Percentiles rank a stretch among this genome's conserved stretches.
These are phyloP conservation scores for Sciurus niger DNA, from an alignment of 2,113 vertebrate species.

Conservation along the genomic window DNA sequence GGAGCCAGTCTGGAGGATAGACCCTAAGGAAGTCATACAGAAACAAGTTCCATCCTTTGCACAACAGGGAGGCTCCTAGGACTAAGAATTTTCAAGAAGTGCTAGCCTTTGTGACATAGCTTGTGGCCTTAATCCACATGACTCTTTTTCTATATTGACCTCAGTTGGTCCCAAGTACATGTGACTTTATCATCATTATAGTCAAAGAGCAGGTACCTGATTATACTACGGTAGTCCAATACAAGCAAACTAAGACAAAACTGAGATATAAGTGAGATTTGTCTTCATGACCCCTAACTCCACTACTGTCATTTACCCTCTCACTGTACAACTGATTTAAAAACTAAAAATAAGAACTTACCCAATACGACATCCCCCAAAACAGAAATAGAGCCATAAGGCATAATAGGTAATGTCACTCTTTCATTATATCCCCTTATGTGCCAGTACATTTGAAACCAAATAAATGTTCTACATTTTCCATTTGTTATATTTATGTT, in stretches of 20 bases:
- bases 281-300: not conserved
- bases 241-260: not conserved
- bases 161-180: not conserved
- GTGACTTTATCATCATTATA: not conserved
- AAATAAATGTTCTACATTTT: constrained; percentile 36
- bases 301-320: not conserved
- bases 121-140: not conserved
- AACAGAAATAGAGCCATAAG: not conserved
- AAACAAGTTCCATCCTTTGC: not conserved
- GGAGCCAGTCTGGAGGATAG: not conserved
- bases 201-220: not conserved
- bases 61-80: not conserved
- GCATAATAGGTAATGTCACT: not conserved
- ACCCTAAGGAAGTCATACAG: not conserved
- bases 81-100: not conserved
- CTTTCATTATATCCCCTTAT: not conserved
- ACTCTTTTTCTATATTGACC: not conserved
- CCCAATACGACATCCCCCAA: not conserved
- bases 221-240: not conserved
- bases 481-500: constrained; percentile 61
- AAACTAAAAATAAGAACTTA: not conserved
- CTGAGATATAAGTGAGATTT: not conserved
- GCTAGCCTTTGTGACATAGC: not conserved
- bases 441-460: not conserved
- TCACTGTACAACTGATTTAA: not conserved